Percentiles rank a stretch among this genome's conserved stretches.
Conservation (phyloP, 2,797 vertebrate genomes). For the Orestias chungarensis region DNA sequence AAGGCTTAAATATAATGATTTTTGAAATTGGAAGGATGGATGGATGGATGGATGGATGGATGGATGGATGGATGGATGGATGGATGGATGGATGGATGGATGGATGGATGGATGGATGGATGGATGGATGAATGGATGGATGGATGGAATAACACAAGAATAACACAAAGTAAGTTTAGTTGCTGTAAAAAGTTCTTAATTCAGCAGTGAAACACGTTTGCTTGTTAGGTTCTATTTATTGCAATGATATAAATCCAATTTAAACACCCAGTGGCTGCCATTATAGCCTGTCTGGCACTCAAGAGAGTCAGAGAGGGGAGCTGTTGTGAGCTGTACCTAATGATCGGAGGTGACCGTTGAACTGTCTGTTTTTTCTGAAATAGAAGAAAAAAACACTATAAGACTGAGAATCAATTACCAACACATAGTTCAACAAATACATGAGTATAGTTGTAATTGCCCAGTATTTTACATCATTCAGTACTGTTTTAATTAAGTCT, state of each 20-base stretch:
- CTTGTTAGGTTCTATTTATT: conserved; percentile 41
- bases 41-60: no score
- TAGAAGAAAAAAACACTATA: conserved; percentile 15
- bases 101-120: no score
- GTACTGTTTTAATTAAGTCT: not conserved
- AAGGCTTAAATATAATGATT: not conserved
- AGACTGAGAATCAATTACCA: not conserved
- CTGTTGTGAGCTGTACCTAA: conserved; percentile 11
- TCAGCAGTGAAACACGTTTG: conserved; percentile 38
- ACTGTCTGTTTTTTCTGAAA: conserved; percentile 6
- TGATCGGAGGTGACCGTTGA: conserved; percentile 10
- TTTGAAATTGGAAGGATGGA: not conserved
- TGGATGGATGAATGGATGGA: no score
- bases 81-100: no score
- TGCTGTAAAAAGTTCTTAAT: conserved; percentile 37
- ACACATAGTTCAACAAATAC: not conserved
- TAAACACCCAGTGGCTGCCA: conserved; percentile 29
- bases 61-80: no score
- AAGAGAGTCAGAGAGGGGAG: conserved; percentile 20
- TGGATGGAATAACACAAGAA: no score
- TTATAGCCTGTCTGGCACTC: conserved; percentile 34
- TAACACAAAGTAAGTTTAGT: conserved; percentile 41
- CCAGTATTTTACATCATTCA: not conserved
- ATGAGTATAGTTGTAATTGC: not conserved
- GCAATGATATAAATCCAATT: conserved; percentile 29